Conservation (phyloP, 64 coral and sea anemone species). For the Montipora foliosa region DNA sequence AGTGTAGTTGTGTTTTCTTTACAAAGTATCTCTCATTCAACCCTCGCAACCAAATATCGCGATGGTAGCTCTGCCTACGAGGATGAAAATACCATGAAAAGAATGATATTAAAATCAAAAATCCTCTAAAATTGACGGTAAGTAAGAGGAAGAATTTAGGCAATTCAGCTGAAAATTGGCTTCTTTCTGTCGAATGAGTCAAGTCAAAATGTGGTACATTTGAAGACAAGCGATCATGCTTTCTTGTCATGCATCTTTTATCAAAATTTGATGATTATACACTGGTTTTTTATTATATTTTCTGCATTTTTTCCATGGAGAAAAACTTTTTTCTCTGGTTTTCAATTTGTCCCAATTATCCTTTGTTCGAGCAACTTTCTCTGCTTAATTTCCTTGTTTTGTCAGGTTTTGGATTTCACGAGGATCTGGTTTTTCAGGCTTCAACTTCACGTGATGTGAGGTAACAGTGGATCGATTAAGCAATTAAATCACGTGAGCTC, state of each 20-base stretch:
- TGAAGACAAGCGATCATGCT: not conserved
- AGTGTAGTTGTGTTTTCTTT: not conserved
- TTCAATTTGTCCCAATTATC: conserved; percentile 8
- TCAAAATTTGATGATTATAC: not conserved
- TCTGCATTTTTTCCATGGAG: not conserved
- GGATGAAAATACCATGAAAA: no score
- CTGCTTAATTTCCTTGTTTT: not conserved
- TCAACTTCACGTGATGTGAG: not conserved
- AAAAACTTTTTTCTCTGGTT: not conserved
- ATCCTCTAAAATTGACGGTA: not conserved
- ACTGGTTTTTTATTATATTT: not conserved
- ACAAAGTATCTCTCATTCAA: not conserved
- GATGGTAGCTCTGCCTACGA: no score
- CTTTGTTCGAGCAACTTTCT: not conserved
- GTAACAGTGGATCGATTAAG: not conserved
- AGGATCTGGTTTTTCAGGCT: not conserved
- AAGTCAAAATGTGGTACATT: not conserved
- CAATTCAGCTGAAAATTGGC: not conserved
- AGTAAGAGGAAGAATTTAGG: not conserved
- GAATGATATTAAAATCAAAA: not conserved
- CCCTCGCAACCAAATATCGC: no score
- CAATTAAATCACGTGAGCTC: conserved; percentile 16
- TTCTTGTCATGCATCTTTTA: not conserved
- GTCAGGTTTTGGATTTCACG: not conserved
- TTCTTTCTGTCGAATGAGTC: not conserved